phyloP scores from a whole-genome alignment of 2,888 invertebrate species.

The Eulithis testata region DNA sequence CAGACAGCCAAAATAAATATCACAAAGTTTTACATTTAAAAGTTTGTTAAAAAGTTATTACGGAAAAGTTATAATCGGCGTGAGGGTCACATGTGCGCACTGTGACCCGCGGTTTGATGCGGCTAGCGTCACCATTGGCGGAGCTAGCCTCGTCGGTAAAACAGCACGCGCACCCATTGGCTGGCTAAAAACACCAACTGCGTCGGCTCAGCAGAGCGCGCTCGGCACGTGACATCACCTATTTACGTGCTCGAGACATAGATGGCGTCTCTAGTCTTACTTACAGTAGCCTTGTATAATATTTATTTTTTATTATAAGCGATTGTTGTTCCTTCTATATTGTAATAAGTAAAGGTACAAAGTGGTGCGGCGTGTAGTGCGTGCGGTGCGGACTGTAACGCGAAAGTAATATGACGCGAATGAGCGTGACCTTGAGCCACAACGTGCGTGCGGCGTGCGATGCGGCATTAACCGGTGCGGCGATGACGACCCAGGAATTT shows the following conservation, averaged over 20 bases:
- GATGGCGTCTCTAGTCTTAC: constrained; percentile 57
- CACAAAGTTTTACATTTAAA: constrained; percentile 12
- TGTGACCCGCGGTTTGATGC: constrained; percentile 54
- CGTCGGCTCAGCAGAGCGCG: constrained; percentile 56
- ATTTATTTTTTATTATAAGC: not conserved
- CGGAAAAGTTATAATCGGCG: constrained; percentile 10
- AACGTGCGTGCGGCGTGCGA: not conserved
- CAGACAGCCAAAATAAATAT: constrained; percentile 8
- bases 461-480: not conserved
- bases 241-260: constrained; percentile 40
- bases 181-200: constrained; percentile 56
- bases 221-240: constrained; percentile 45
- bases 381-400: not conserved
- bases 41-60: constrained; percentile 16
- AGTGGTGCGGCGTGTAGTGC: not conserved
- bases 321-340: constrained; percentile 4
- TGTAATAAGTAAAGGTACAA: too few relatives aligned
- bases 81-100: constrained; percentile 76
- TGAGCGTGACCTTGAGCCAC: constrained; percentile 1
- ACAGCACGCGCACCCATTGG: constrained; percentile 47
- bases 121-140: constrained; percentile 56
- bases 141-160: constrained; percentile 52
- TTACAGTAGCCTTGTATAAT: not conserved
- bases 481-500: not conserved
- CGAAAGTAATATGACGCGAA: not conserved